Evolutionary conservation across 2,888 invertebrate genomes (phyloP).

Genomic region (Nephrotoma guestfalica): DNA sequence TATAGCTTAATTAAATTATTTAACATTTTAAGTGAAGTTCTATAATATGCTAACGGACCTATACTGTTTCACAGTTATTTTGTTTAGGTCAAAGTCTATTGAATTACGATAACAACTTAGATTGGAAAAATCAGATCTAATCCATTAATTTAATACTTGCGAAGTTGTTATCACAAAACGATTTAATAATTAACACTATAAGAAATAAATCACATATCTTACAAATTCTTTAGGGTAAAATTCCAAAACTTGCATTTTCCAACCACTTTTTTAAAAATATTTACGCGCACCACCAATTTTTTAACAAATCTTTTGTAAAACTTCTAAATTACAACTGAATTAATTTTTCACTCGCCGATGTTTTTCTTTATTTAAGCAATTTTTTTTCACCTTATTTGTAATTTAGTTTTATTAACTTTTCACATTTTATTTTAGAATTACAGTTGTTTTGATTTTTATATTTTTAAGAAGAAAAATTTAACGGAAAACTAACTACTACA

Average conservation of each 20-base stretch:
- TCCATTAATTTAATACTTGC: not conserved
- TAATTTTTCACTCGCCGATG: not conserved
- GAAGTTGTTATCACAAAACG: no score
- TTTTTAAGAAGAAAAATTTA: not conserved
- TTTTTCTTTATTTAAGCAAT: not conserved
- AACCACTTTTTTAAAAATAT: not conserved
- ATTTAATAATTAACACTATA: not conserved
- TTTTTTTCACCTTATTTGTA: not conserved
- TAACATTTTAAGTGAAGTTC: no score
- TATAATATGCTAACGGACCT: not conserved
- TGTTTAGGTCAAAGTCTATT: not conserved
- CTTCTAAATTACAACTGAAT: not conserved
- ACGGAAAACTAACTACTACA: not conserved
- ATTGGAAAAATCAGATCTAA: not conserved
- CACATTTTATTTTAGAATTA: not conserved
- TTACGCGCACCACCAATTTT: not conserved
- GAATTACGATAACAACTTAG: not conserved
- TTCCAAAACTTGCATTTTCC: not conserved
- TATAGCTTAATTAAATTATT: no score
- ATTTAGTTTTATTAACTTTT: not conserved
- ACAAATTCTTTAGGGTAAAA: not conserved
- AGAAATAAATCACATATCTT: not conserved
- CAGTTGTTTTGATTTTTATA: not conserved
- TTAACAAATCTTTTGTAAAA: not conserved
- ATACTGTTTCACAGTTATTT: not conserved